phyloP scores from a whole-genome alignment of 2,113 vertebrate genomes.

The Actenoides lindsayi region DNA sequence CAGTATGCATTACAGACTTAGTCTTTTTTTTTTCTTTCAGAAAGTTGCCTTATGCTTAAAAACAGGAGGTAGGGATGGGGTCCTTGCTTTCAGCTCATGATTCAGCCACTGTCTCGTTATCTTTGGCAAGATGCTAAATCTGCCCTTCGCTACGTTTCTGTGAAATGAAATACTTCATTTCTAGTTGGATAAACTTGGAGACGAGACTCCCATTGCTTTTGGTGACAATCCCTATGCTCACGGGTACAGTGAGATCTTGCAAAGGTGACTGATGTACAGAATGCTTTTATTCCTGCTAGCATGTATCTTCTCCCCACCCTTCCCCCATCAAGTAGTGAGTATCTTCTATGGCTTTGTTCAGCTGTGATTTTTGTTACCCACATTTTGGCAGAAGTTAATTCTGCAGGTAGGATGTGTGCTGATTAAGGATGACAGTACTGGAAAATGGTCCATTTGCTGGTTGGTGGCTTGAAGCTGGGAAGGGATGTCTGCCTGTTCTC shows the following conservation, averaged over 20 bases:
- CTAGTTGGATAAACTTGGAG: background rate
- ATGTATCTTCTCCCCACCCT: background rate
- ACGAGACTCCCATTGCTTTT: background rate
- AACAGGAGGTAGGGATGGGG: background rate
- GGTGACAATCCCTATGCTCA: background rate
- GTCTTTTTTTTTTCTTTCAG: background rate
- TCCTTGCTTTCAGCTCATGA: background rate
- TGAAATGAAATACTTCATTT: background rate
- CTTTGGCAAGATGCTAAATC: background rate
- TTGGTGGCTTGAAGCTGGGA: background rate
- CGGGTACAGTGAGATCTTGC: background rate
- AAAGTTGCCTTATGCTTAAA: background rate
- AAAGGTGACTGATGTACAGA: background rate
- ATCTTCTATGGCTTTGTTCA: background rate
- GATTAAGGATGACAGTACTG: background rate
- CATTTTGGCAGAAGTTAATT: background rate
- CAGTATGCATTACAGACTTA: background rate
- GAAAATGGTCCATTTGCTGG: background rate
- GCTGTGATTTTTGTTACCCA: background rate
- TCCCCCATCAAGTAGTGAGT: background rate
- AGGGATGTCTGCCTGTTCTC: background rate
- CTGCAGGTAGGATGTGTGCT: background rate
- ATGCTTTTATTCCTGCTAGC: background rate
- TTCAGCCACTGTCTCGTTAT: background rate
- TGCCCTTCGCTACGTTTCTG: background rate